Percentiles rank a stretch among this genome's conserved stretches.
phyloP scores from a whole-genome alignment of 2,888 invertebrate genomes.

The Microchrysa polita region DNA sequence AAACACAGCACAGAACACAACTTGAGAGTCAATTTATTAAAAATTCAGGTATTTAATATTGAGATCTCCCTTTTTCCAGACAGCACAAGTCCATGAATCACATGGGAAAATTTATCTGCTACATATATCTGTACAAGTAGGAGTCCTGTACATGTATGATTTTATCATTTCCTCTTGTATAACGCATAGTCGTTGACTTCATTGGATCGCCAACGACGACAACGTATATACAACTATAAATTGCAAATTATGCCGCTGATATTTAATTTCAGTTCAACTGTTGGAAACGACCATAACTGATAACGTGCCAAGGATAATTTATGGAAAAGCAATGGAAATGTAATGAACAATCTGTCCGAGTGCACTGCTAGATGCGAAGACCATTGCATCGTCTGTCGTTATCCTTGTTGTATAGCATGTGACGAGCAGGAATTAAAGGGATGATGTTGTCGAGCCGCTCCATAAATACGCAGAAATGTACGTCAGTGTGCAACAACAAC shows the following conservation, averaged over 20 bases:
- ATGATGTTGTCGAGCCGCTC: neutral
- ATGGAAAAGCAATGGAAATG: conserved; percentile 42
- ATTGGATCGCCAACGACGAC: neutral
- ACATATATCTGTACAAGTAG: no score
- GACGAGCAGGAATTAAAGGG: neutral
- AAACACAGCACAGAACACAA: no score
- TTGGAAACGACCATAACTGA: conserved; percentile 39
- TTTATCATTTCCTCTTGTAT: no score
- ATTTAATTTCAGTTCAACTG: conserved; percentile 43
- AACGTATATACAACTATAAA: conserved; percentile 19
- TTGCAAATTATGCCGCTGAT: conserved; percentile 42
- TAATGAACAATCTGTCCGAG: conserved; percentile 36
- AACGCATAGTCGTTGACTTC: no score
- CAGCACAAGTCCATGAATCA: no score
- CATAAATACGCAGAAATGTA: neutral
- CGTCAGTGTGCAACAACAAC: no score
- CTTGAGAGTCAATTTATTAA: no score
- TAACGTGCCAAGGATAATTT: conserved; percentile 35
- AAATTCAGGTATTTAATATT: no score
- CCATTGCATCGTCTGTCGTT: neutral
- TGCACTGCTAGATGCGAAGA: conserved; percentile 9
- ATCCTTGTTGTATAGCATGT: no score
- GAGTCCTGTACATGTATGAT: no score
- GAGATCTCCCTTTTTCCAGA: no score
- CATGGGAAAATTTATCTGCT: no score